phyloP scores from a whole-genome alignment of 2,113 vertebrate genomes.

The Xenus cinereus region DNA sequence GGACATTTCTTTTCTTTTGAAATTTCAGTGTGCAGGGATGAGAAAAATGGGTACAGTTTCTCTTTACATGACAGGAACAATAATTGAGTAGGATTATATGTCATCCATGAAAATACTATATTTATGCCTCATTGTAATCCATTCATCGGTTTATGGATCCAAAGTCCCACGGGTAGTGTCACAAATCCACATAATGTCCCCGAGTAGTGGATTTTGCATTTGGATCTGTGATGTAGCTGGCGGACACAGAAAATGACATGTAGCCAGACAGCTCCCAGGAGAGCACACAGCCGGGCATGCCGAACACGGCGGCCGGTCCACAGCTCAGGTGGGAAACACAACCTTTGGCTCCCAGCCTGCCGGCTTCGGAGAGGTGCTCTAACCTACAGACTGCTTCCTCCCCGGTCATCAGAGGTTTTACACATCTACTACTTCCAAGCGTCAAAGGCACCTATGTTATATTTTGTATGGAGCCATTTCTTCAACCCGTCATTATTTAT shows the following conservation, averaged over 20 bases:
- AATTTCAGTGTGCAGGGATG: conserved; percentile 26
- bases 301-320: background rate
- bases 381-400: background rate
- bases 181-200: conserved; percentile 77
- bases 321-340: conserved; percentile 43
- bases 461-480: background rate
- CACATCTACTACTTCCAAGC: background rate
- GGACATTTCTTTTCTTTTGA: background rate
- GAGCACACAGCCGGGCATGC: background rate
- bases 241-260: conserved; percentile 74
- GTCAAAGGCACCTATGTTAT: background rate
- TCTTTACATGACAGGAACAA: conserved; percentile 67
- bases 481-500: background rate
- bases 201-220: conserved; percentile 74
- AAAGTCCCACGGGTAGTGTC: conserved; percentile 73
- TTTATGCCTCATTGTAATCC: conserved; percentile 81
- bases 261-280: conserved; percentile 67
- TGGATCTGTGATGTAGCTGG: conserved; percentile 75
- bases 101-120: conserved; percentile 77
- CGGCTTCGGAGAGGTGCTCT: background rate
- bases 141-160: conserved; percentile 84
- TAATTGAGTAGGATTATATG: conserved; percentile 73
- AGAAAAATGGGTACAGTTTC: conserved; percentile 66
- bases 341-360: background rate
- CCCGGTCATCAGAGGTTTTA: background rate